A percentile compares a stretch with the other conserved stretches of the same genome.
These are phyloP conservation scores for Nemotelus nigrinus DNA, from an alignment of 2,888 invertebrate genomes.

Conservation along the genomic window DNA sequence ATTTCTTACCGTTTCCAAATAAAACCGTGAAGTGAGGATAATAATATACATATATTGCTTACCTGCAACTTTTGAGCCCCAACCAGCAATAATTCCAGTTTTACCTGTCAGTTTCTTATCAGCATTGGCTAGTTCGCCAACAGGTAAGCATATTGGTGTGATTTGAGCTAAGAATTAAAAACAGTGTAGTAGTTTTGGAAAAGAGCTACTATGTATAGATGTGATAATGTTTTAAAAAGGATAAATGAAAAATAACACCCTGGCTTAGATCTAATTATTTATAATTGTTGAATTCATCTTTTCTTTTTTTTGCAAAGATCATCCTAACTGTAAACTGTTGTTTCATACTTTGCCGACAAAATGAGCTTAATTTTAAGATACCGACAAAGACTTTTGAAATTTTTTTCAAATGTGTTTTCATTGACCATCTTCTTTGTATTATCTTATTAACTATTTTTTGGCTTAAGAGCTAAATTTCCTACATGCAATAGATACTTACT, in stretches of 20 bases:
- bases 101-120: slow-evolving; percentile 64
- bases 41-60: slow-evolving; percentile 52
- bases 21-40: background rate
- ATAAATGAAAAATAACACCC: too few species aligned
- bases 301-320: too few species aligned
- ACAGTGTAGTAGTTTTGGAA: background rate
- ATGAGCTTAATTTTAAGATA: too few species aligned
- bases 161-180: slow-evolving; percentile 56
- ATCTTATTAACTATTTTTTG: slow-evolving; percentile 4
- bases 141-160: slow-evolving; percentile 68
- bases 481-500: slow-evolving; percentile 40
- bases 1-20: background rate
- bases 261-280: too few species aligned
- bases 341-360: too few species aligned
- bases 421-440: background rate
- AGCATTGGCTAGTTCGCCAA: slow-evolving; percentile 55
- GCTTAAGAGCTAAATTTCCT: background rate
- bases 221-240: too few species aligned
- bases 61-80: slow-evolving; percentile 76
- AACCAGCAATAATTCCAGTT: slow-evolving; percentile 75
- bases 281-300: too few species aligned
- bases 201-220: too few species aligned
- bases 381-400: background rate
- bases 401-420: background rate
- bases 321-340: too few species aligned